Percentiles rank a stretch among this genome's conserved stretches.
phyloP scores from a whole-genome alignment of 2,888 invertebrate species.

The Dermolepida albohirtum region DNA sequence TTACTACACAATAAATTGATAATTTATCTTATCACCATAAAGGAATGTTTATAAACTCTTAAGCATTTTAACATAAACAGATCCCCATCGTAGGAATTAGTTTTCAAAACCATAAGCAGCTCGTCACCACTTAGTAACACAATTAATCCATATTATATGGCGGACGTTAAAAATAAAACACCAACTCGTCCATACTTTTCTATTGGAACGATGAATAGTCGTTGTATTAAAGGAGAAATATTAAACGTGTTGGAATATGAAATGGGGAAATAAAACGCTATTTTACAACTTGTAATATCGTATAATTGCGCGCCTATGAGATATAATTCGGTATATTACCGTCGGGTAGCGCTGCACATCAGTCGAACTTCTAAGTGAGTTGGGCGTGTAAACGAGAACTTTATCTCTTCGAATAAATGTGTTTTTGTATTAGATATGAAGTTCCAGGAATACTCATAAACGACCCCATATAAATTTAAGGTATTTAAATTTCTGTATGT shows the following conservation, averaged over 20 bases:
- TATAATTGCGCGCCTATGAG: slow-evolving; percentile 46
- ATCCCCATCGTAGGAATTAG: no score
- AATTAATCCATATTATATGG: no score
- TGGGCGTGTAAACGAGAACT: slow-evolving; percentile 62
- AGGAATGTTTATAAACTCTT: no score
- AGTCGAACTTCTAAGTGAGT: slow-evolving; percentile 60
- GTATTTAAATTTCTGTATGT: slow-evolving; percentile 32
- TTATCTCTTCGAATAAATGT: slow-evolving; percentile 57
- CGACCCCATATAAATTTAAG: slow-evolving; percentile 27
- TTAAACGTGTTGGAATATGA: neutral
- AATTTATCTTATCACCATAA: no score
- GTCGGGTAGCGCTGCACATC: slow-evolving; percentile 53
- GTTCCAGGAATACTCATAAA: slow-evolving; percentile 49
- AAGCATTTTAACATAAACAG: no score
- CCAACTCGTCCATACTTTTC: no score
- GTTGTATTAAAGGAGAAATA: neutral
- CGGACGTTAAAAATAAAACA: no score
- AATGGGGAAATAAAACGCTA: neutral
- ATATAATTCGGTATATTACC: slow-evolving; percentile 41
- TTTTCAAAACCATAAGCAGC: no score
- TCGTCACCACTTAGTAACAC: no score
- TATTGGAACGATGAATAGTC: no score
- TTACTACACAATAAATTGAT: no score
- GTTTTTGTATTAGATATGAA: slow-evolving; percentile 61
- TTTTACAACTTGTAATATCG: slow-evolving; percentile 20